Conservation (phyloP, 2,113 vertebrate genomes). For the Varanus salvator region DNA sequence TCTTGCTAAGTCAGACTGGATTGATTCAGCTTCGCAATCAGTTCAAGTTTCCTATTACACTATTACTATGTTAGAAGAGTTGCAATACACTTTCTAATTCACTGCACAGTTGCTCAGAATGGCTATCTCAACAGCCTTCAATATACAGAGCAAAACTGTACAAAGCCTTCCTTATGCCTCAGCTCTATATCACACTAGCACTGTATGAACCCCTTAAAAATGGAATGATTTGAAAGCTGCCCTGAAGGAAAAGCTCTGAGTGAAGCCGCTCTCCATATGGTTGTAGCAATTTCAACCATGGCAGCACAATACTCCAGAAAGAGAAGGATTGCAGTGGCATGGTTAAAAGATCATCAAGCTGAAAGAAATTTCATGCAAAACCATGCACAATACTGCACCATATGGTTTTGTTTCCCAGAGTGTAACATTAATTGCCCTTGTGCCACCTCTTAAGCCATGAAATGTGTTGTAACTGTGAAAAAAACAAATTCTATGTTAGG, state of each 20-base stretch:
- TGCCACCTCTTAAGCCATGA: neutral
- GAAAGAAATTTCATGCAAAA: neutral
- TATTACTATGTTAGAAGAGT: neutral
- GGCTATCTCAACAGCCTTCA: slow-evolving; percentile 55
- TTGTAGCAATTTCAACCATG: neutral
- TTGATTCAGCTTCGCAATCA: neutral
- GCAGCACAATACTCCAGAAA: neutral
- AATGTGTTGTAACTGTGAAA: too few relatives aligned
- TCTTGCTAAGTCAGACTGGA: slow-evolving; percentile 16
- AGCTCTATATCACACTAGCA: neutral
- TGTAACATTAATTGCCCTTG: neutral
- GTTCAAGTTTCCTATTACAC: slow-evolving; percentile 18
- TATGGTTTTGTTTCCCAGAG: neutral
- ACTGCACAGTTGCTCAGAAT: slow-evolving; percentile 11
- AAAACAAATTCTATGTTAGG: too few relatives aligned
- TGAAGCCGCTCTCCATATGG: neutral
- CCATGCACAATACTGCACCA: too few relatives aligned
- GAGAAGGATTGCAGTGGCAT: neutral
- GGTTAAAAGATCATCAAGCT: neutral
- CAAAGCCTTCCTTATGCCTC: neutral
- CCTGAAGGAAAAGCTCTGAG: neutral
- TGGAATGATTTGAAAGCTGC: neutral
- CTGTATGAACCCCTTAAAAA: neutral
- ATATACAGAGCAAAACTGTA: neutral
- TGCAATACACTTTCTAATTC: neutral